Percentiles rank a stretch among this genome's conserved stretches.
Evolutionary conservation across 2,888 invertebrate species (phyloP).

Genomic region (Mechanitis mazaeus): DNA sequence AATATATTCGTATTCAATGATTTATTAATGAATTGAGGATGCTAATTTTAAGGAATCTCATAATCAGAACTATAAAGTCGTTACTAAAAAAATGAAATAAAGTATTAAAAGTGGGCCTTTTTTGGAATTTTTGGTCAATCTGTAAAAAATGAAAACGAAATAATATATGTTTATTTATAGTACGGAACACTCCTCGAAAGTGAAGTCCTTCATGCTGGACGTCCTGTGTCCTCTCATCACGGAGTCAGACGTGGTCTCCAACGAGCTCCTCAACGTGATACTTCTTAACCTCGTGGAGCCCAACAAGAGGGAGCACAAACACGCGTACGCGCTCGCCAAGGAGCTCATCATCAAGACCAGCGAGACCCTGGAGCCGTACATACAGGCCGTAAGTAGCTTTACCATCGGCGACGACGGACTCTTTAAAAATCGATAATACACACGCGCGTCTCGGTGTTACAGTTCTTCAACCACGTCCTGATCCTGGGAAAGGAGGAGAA

Average conservation of each 20-base stretch:
- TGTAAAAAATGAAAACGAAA: not conserved
- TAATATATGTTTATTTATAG: conserved; percentile 59
- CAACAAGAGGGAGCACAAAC: conserved; percentile 90
- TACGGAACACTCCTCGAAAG: conserved; percentile 96
- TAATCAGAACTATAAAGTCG: too few relatives aligned
- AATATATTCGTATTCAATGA: too few relatives aligned
- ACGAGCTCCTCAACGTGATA: conserved; percentile 95
- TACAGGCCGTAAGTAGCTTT: conserved; percentile 85
- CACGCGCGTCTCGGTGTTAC: conserved; percentile 36
- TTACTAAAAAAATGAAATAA: too few relatives aligned
- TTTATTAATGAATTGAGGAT: too few relatives aligned
- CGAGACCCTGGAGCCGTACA: conserved; percentile 94
- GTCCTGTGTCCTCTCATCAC: conserved; percentile 95
- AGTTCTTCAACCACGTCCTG: conserved; percentile 97
- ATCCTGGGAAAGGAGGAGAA: conserved; percentile 95
- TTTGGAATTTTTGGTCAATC: too few relatives aligned
- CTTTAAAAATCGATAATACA: too few relatives aligned
- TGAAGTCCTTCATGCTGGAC: conserved; percentile 97
- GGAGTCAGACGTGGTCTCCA: conserved; percentile 96
- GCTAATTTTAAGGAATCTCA: too few relatives aligned
- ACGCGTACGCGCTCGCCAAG: conserved; percentile 92
- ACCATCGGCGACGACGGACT: too few relatives aligned
- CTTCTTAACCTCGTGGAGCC: conserved; percentile 96
- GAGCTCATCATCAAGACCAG: conserved; percentile 94
- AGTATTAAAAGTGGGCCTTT: too few relatives aligned